phyloP scores from a whole-genome alignment of 2,888 invertebrate species.

The Acrobasis suavella region DNA sequence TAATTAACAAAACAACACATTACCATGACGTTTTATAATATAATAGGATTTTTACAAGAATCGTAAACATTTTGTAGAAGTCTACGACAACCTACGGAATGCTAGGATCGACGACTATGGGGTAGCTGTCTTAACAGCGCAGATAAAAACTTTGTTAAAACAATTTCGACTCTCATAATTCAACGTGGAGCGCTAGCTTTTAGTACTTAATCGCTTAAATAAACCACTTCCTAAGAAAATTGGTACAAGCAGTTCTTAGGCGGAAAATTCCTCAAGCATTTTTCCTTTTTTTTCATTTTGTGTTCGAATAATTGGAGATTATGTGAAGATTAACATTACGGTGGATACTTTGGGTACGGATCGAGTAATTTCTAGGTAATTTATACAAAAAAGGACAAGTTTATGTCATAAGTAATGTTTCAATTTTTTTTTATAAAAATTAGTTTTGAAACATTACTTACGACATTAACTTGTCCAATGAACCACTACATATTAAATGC shows the following conservation, averaged over 20 bases:
- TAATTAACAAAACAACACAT: not conserved
- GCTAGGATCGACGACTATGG: not conserved
- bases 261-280: not conserved
- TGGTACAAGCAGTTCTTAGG: not conserved
- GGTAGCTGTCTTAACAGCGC: not conserved
- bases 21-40: no score
- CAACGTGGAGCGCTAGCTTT: not conserved
- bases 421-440: no score
- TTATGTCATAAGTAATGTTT: no score
- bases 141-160: constrained; percentile 11
- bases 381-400: no score
- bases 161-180: constrained; percentile 15
- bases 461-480: no score
- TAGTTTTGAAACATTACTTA: no score
- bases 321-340: no score
- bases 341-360: no score
- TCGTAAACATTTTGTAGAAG: not conserved
- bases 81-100: constrained; percentile 1
- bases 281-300: not conserved
- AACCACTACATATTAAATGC: no score
- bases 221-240: not conserved
- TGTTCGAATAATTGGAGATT: no score
- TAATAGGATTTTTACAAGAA: no score
- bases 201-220: not conserved
- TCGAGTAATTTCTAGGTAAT: no score